Conservation (phyloP, 2,113 vertebrate genomes). For the Epinephelus lanceolatus region DNA sequence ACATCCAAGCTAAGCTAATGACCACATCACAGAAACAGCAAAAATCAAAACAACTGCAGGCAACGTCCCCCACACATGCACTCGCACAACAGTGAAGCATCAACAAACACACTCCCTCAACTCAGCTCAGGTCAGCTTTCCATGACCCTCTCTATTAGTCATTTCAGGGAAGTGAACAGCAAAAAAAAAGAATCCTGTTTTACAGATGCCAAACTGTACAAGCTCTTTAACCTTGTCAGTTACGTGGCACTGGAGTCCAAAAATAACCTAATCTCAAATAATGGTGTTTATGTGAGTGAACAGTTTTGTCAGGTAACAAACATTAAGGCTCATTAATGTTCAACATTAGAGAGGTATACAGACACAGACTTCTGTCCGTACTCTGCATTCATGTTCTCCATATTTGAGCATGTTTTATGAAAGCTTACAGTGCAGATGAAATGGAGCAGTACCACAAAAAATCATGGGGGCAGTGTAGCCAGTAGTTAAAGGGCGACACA, state of each 20-base stretch:
- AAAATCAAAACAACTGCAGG: conserved; percentile 35
- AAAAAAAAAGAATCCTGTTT: not conserved
- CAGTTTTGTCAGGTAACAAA: not conserved
- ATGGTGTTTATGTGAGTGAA: not conserved
- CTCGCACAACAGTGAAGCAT: conserved; percentile 19
- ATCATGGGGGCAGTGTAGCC: too few species aligned
- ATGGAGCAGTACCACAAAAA: too few species aligned
- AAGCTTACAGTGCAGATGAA: too few species aligned
- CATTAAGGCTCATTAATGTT: too few species aligned
- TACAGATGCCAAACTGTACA: conserved; percentile 4
- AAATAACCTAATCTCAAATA: not conserved
- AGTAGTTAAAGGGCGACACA: too few species aligned
- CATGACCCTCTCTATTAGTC: conserved; percentile 29
- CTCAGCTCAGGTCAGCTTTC: conserved; percentile 28
- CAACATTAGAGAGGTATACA: too few species aligned
- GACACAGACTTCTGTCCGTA: too few species aligned
- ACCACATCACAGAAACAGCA: conserved; percentile 51
- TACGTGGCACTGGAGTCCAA: not conserved
- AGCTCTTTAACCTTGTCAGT: not conserved
- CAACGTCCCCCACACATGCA: not conserved
- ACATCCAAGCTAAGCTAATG: conserved; percentile 38
- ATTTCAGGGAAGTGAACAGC: conserved; percentile 28
- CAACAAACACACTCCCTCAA: conserved; percentile 34
- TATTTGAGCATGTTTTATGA: too few species aligned
- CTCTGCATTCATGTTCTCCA: too few species aligned